Evolutionary conservation across 2,113 vertebrate species (phyloP).

Genomic region (Accipiter virgatus): DNA sequence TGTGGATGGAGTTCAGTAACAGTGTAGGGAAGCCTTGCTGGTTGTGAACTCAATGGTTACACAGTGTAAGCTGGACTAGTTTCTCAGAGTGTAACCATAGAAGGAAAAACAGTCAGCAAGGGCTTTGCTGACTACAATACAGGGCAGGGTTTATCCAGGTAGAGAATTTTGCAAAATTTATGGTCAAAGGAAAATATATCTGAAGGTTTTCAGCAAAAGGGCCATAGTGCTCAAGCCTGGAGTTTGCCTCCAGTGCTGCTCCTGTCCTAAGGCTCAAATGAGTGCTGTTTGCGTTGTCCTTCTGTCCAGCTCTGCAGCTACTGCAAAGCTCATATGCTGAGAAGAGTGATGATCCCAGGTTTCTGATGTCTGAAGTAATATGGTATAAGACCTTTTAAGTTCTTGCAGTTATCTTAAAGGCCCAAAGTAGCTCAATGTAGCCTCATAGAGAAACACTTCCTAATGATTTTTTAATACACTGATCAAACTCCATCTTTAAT

Average conservation of each 20-base stretch:
- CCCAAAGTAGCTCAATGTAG: not conserved
- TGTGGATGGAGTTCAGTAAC: not conserved
- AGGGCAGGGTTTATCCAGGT: not conserved
- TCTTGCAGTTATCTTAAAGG: not conserved
- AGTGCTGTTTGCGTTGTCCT: not conserved
- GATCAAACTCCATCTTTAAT: not conserved
- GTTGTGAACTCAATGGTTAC: not conserved
- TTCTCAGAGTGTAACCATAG: not conserved
- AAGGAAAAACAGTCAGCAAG: not conserved
- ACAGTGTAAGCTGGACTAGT: not conserved
- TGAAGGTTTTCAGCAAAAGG: not conserved
- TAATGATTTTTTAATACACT: not conserved
- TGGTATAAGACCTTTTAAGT: not conserved
- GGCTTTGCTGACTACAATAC: not conserved
- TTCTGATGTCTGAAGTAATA: not conserved
- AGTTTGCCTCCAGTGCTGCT: not conserved
- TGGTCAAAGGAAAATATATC: not conserved
- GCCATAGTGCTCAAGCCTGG: not conserved
- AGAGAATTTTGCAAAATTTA: not conserved
- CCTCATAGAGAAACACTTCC: not conserved
- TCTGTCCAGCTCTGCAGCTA: not conserved
- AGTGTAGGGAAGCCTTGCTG: not conserved
- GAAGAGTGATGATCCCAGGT: not conserved
- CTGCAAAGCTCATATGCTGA: not conserved
- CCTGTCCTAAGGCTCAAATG: not conserved